A percentile compares a stretch with the other conserved stretches of the same genome.
phyloP scores from a whole-genome alignment of 2,113 vertebrate species.

The Pterocles gutturalis region DNA sequence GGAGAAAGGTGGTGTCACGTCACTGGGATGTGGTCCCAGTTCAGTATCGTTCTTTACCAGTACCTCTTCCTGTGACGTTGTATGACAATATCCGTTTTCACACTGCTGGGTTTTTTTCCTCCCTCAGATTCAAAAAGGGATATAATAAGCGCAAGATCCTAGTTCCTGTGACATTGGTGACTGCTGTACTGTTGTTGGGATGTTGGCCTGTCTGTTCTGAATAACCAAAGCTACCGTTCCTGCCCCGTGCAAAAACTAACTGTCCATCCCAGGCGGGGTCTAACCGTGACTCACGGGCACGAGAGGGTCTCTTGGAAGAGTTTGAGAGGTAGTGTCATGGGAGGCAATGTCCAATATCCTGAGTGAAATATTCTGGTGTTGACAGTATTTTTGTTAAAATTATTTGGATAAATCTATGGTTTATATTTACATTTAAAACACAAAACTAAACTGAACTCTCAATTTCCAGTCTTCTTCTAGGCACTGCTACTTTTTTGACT shows the following conservation, averaged over 20 bases:
- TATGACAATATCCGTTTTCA: background rate
- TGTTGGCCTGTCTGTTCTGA: background rate
- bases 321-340: background rate
- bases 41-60: background rate
- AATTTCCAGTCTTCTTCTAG: background rate
- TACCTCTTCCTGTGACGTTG: background rate
- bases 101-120: background rate
- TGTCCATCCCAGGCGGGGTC: background rate
- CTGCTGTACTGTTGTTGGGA: background rate
- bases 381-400: background rate
- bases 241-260: background rate
- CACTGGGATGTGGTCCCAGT: background rate
- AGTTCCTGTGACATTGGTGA: fast-evolving
- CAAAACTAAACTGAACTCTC: background rate
- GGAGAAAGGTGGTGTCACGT: fast-evolving
- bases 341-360: background rate
- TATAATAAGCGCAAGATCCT: background rate
- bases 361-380: background rate
- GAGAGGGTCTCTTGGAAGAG: background rate
- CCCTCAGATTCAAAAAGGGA: background rate
- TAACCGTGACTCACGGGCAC: fast-evolving
- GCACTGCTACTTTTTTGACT: background rate
- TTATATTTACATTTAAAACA: background rate
- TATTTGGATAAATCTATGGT: background rate
- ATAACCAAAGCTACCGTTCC: background rate